These are phyloP conservation scores for Alces alces DNA, from an alignment of 2,113 vertebrate species.

Conservation along the genomic window DNA sequence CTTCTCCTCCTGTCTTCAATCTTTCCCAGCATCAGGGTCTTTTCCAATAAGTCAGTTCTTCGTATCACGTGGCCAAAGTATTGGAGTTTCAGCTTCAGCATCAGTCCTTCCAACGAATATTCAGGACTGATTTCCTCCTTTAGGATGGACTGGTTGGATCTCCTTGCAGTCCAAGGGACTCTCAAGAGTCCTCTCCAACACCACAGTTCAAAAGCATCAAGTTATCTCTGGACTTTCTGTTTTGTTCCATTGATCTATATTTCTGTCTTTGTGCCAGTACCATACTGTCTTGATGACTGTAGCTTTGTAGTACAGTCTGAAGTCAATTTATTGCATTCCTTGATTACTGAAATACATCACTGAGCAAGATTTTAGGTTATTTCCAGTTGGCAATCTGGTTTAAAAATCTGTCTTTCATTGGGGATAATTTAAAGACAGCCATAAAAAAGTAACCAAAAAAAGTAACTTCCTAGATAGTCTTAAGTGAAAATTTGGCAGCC, in stretches of 20 bases:
- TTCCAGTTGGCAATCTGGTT: background rate
- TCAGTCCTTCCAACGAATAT: background rate
- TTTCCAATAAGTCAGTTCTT: background rate
- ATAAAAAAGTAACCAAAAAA: background rate
- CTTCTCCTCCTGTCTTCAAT: background rate
- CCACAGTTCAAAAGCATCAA: background rate
- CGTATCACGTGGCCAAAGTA: background rate
- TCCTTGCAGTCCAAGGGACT: background rate
- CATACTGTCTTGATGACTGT: background rate
- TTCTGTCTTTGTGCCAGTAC: background rate
- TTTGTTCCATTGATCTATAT: background rate
- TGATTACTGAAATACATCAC: background rate
- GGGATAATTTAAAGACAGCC: background rate
- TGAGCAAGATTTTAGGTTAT: background rate
- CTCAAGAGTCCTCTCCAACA: background rate
- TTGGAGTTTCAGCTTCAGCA: background rate
- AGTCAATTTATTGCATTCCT: background rate
- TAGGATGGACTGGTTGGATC: background rate
- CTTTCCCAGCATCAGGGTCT: background rate
- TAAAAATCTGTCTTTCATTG: background rate
- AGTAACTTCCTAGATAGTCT: background rate
- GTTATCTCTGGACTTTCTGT: background rate
- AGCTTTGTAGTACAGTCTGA: background rate
- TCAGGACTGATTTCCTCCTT: background rate
- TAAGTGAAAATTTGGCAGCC: background rate